phyloP scores from a whole-genome alignment of 1,140 invertebrate genomes.

The Bombus waltoni region DNA sequence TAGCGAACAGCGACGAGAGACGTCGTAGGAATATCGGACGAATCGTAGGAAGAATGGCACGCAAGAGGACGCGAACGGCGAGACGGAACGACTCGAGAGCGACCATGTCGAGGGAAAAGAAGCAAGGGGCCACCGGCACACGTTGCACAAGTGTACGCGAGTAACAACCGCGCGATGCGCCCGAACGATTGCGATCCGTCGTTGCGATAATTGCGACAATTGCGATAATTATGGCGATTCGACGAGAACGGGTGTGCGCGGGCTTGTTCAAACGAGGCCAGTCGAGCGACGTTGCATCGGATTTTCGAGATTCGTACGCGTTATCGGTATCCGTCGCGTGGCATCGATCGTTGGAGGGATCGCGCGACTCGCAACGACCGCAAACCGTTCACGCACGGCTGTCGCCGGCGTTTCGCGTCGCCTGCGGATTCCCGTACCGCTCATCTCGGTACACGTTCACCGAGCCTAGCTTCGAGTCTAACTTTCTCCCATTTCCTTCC shows the following conservation, averaged over 20 bases:
- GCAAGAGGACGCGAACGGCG: neutral
- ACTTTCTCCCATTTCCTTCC: no score
- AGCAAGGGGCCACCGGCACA: neutral
- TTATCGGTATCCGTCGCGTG: no score
- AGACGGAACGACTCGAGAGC: no score
- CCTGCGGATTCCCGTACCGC: neutral
- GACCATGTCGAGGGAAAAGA: neutral
- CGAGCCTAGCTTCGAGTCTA: conserved; percentile 6
- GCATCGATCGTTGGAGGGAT: no score
- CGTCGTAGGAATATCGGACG: neutral
- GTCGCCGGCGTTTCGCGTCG: no score
- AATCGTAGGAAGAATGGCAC: neutral
- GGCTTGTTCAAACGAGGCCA: conserved; percentile 26
- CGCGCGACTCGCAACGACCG: neutral
- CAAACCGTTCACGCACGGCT: neutral
- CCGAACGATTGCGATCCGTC: conserved; percentile 21
- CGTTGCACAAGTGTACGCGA: conserved; percentile 33
- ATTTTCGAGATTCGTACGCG: conserved; percentile 12
- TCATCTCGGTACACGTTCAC: conserved; percentile 31
- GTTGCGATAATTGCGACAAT: neutral
- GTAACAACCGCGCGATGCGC: conserved; percentile 3
- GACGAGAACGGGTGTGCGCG: conserved; percentile 20
- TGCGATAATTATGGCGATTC: conserved; percentile 34
- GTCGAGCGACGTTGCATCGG: neutral
- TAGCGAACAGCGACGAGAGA: no score